phyloP scores from a whole-genome alignment of 2,888 invertebrate genomes.

The Leptopilina drosophilae region DNA sequence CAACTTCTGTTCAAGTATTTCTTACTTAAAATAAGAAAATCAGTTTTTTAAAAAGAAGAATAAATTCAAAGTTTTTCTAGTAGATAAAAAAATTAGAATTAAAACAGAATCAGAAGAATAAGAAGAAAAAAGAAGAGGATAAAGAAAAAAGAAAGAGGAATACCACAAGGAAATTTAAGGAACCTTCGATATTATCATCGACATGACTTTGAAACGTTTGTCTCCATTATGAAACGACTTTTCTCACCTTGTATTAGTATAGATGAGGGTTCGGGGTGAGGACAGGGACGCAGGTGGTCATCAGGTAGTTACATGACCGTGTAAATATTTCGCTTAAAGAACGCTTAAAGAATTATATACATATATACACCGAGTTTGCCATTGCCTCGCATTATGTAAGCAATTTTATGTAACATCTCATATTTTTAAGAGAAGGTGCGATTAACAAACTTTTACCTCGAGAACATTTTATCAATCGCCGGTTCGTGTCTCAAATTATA shows the following conservation, averaged over 20 bases:
- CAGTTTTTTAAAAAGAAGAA: no score
- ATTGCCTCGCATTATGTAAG: conserved; percentile 65
- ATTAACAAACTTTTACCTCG: no score
- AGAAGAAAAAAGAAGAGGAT: no score
- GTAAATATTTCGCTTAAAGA: conserved; percentile 71
- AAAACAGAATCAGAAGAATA: no score
- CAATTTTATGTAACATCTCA: conserved; percentile 63
- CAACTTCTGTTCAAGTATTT: no score
- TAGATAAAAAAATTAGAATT: no score
- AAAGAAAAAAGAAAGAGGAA: no score
- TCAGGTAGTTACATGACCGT: conserved; percentile 68
- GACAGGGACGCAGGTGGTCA: conserved; percentile 59
- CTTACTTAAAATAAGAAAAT: no score
- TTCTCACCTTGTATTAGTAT: conserved; percentile 62
- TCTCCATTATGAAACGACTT: conserved; percentile 64
- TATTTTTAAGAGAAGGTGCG: background rate
- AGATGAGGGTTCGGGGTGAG: conserved; percentile 47
- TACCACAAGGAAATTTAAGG: background rate
- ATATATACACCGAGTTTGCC: conserved; percentile 56
- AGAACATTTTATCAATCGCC: no score
- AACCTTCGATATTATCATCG: conserved; percentile 15
- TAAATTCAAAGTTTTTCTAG: no score
- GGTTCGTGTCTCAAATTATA: no score
- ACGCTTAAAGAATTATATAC: conserved; percentile 56
- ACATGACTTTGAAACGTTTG: conserved; percentile 63